Conservation (phyloP, 2,888 invertebrate species). For the Eupithecia subumbrata region DNA sequence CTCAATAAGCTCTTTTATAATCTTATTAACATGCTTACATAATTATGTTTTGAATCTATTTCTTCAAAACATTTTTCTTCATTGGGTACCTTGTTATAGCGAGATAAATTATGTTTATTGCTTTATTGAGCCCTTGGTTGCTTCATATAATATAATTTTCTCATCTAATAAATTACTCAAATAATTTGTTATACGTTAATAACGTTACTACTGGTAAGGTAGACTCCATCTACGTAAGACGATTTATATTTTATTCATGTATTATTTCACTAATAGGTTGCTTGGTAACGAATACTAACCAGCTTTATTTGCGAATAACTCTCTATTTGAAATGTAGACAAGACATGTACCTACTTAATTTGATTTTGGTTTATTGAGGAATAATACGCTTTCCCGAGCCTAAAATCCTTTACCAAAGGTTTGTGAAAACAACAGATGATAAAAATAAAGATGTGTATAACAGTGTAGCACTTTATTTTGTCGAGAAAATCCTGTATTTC, state of each 20-base stretch:
- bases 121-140: neutral
- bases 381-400: neutral
- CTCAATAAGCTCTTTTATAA: too few relatives aligned
- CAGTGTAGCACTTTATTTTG: slow-evolving; percentile 17
- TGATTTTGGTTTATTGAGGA: neutral
- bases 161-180: neutral
- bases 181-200: neutral
- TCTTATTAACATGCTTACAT: neutral
- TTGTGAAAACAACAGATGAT: slow-evolving; percentile 29
- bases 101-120: neutral
- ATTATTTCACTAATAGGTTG: neutral
- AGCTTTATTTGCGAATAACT: neutral
- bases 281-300: neutral
- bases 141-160: slow-evolving; percentile 7
- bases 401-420: neutral
- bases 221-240: neutral
- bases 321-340: neutral
- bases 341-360: neutral
- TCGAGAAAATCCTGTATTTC: slow-evolving; percentile 25
- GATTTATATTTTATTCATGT: neutral
- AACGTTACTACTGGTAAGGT: neutral
- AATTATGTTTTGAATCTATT: neutral
- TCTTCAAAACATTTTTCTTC: neutral
- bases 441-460: slow-evolving; percentile 5
- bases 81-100: slow-evolving; percentile 4